Percentiles rank a stretch among this genome's conserved stretches.
phyloP scores from a whole-genome alignment of 2,888 invertebrate species.

The Caenorhabditis virilis region DNA sequence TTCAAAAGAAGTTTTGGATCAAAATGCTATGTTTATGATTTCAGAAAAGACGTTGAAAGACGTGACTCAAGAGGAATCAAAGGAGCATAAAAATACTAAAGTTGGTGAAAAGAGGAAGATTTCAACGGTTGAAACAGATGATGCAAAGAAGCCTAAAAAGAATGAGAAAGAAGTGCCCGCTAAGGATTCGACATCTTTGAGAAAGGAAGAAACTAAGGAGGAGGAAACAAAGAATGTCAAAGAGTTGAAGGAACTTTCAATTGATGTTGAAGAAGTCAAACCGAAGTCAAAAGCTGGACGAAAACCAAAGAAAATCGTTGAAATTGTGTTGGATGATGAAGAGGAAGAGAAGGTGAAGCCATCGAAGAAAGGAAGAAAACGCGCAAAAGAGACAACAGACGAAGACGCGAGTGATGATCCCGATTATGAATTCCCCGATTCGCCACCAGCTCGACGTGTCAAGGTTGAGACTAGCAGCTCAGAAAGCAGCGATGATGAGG shows the following conservation, averaged over 20 bases:
- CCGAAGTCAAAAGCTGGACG: neutral
- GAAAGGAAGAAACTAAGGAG: neutral
- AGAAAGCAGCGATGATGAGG: too few relatives aligned
- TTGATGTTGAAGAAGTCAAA: neutral
- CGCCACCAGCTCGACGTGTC: too few relatives aligned
- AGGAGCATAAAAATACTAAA: neutral
- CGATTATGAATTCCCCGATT: too few relatives aligned
- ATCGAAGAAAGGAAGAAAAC: neutral
- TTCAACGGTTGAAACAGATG: neutral
- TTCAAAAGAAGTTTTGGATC: neutral
- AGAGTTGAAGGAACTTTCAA: neutral
- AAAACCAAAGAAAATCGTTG: neutral
- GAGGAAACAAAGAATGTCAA: neutral
- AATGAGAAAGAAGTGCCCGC: neutral
- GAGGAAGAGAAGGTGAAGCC: neutral
- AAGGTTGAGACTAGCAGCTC: too few relatives aligned
- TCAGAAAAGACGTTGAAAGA: neutral
- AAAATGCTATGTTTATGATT: too few relatives aligned
- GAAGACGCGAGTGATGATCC: neutral
- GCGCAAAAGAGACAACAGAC: neutral
- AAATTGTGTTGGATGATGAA: neutral
- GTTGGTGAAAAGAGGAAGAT: neutral
- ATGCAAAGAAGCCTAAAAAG: neutral
- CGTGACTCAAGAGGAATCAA: neutral
- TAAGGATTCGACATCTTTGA: neutral